Base-by-base conservation (phyloP, 2,113 vertebrate species). In the Lampris megalopsis region DNA sequence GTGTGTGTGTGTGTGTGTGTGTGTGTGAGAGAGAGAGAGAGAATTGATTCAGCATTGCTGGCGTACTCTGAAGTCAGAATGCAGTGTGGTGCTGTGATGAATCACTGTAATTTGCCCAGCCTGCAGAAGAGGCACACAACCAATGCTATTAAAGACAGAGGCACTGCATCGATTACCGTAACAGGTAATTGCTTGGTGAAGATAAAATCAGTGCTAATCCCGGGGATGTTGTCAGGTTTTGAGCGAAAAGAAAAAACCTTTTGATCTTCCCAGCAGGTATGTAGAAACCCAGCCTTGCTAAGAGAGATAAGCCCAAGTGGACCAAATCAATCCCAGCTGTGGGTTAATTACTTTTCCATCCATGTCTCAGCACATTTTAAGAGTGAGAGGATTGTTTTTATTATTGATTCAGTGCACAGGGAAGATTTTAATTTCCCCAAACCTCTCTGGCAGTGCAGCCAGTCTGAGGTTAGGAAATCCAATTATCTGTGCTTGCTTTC, bases 261-360 rank as follows among this genome's bases (percentile, higher is more conserved):
- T 75, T 77, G 73, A 86, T 87, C 76, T 74, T 77, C 79, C 81
- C 72, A 63, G 79, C 3, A 61, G 72, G 77, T 75, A 71, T 80
- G 68, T 84, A 87, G 84, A 87, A 81, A 68, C 76, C 50, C 57
- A 71, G 81, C 78, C 73, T 77, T 63, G 79, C 82, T 82, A 87
- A 82, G 59, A 59, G 71, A 86, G 85, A 90, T 89, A 89, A 86
- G 87, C 86, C 38, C 59, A 72, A 86, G 77, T 86, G 81, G 83
- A 83, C 77, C 61, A 66, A 93, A 92, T 91, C 92, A 90, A 90
- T 90, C 88, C 47, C 63, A 61, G 82, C 77, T 78, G 77, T 84
- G 84, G 86, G 91, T 89, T 90, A 91, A 92, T 90, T 92, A 86
- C 84, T 86, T 89, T 88, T 85, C 84, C 73, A 62, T 86, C 83